Conservation (phyloP, 2,113 vertebrate species). For the Dipodomys ordii region DNA sequence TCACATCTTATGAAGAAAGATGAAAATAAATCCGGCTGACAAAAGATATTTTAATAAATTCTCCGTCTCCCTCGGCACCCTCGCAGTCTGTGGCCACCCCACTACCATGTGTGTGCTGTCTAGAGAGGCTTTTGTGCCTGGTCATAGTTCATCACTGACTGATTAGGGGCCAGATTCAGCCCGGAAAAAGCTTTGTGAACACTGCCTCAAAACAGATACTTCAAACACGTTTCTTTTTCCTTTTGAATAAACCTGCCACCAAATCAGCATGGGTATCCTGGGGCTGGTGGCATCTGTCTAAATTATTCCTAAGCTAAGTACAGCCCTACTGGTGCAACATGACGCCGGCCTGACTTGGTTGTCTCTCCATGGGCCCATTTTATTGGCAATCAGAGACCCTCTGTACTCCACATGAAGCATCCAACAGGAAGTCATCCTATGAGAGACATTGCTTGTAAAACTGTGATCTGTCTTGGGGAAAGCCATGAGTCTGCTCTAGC, state of each 20-base stretch:
- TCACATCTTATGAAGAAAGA: constrained; percentile 76
- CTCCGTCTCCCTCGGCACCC: constrained; percentile 51
- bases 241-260: constrained; percentile 21
- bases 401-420: neutral
- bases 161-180: neutral
- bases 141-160: constrained; percentile 27
- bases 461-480: neutral
- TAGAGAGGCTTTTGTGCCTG: constrained; percentile 29
- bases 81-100: neutral
- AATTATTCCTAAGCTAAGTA: neutral
- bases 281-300: neutral
- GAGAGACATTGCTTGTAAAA: neutral
- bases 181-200: neutral
- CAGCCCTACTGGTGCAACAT: neutral
- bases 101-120: constrained; percentile 20
- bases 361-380: neutral
- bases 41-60: constrained; percentile 79
- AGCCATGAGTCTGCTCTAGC: neutral
- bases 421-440: neutral
- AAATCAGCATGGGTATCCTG: neutral
- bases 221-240: neutral
- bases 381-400: neutral
- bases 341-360: neutral
- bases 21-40: constrained; percentile 72
- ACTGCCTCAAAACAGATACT: neutral